Evolutionary conservation across 2,797 vertebrate genomes (phyloP).

Genomic region (Iguana delicatissima): DNA sequence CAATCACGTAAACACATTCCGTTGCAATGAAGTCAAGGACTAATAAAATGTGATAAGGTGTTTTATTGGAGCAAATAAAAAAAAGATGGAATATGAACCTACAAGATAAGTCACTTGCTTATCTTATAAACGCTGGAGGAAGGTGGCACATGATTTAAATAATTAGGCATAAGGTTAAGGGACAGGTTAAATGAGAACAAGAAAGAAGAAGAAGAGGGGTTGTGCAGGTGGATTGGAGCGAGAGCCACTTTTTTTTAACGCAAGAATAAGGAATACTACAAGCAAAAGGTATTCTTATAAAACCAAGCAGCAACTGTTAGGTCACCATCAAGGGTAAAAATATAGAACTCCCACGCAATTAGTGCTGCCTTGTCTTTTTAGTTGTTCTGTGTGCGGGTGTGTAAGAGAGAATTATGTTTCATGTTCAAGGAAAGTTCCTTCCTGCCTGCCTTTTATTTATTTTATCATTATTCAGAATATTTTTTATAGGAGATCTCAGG

Average conservation of each 20-base stretch:
- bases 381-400: neutral
- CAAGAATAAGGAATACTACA: neutral
- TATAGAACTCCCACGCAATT: neutral
- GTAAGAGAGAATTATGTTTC: neutral
- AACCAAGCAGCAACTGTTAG: constrained; percentile 11
- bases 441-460: neutral
- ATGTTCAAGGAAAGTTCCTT: neutral
- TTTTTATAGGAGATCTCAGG: too few species aligned
- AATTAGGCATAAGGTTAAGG: neutral
- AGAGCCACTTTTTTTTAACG: neutral
- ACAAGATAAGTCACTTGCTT: constrained; percentile 42
- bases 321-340: neutral
- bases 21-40: constrained; percentile 60
- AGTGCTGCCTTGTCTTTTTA: neutral
- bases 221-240: too few species aligned
- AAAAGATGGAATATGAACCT: constrained; percentile 49
- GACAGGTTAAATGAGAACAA: neutral
- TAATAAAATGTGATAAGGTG: constrained; percentile 55
- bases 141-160: neutral
- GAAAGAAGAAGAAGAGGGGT: neutral
- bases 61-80: constrained; percentile 65
- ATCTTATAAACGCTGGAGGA: constrained; percentile 31
- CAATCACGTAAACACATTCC: constrained; percentile 63
- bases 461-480: too few species aligned
- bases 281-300: neutral